Conservation (phyloP, 2,888 invertebrate genomes). For the Ochropleura plecta region DNA sequence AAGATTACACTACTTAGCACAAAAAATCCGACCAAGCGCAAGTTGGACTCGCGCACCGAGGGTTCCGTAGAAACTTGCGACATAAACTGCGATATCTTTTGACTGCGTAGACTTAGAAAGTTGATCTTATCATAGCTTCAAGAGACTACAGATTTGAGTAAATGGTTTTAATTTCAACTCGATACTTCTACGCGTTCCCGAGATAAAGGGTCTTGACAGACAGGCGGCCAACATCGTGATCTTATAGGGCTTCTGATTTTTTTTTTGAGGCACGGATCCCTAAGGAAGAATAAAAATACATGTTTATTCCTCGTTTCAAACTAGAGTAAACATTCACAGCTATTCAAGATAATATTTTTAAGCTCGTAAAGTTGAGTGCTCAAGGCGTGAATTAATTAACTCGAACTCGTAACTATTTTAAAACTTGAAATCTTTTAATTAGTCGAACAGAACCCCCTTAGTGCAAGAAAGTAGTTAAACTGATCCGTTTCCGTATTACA, state of each 20-base stretch:
- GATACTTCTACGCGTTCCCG: too few relatives aligned
- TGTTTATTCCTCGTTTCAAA: conserved; percentile 51
- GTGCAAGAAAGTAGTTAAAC: conserved; percentile 54
- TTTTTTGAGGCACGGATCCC: too few relatives aligned
- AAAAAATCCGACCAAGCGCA: conserved; percentile 4
- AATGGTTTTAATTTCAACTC: too few relatives aligned
- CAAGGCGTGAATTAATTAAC: conserved; percentile 63
- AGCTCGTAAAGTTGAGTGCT: conserved; percentile 60
- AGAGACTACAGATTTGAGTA: too few relatives aligned
- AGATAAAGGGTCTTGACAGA: too few relatives aligned
- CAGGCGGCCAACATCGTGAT: too few relatives aligned
- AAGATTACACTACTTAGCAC: conserved; percentile 39
- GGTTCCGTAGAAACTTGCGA: too few relatives aligned
- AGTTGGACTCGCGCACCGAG: too few relatives aligned
- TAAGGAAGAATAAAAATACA: conserved; percentile 14
- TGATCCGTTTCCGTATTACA: conserved; percentile 51
- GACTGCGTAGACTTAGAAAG: too few relatives aligned
- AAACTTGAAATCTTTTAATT: conserved; percentile 67
- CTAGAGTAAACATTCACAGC: conserved; percentile 60
- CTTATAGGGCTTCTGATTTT: too few relatives aligned
- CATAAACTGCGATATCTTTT: too few relatives aligned
- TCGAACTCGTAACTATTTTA: conserved; percentile 62
- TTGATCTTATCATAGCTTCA: too few relatives aligned
- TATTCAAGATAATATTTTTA: conserved; percentile 62
- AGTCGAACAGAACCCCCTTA: conserved; percentile 53